Percentiles rank a stretch among this genome's conserved stretches.
phyloP scores from a whole-genome alignment of 2,797 vertebrate species.

The Chiloscyllium punctatum region DNA sequence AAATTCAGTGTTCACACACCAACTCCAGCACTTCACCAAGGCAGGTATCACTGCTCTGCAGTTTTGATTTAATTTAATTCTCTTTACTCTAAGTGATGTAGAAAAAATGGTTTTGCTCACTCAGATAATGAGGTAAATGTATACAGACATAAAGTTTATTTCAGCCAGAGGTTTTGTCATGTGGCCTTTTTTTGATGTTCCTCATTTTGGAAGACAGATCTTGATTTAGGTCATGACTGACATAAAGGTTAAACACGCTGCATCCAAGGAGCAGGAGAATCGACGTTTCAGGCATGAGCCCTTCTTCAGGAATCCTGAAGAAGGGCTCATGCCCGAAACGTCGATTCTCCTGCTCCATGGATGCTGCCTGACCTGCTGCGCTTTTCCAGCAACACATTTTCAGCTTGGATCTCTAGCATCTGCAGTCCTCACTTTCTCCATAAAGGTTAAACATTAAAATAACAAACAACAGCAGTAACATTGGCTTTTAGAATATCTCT shows the following conservation, averaged over 20 bases:
- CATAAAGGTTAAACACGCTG: neutral
- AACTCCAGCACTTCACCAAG: neutral
- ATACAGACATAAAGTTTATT: neutral
- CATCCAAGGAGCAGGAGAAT: too few species aligned
- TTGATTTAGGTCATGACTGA: constrained; percentile 1
- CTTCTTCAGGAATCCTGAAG: too few species aligned
- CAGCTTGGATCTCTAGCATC: too few species aligned
- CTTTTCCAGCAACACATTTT: too few species aligned
- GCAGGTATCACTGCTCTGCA: neutral
- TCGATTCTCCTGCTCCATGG: too few species aligned
- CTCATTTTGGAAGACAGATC: neutral
- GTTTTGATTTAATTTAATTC: neutral
- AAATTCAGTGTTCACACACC: neutral
- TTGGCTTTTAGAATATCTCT: neutral
- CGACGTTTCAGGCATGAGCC: too few species aligned
- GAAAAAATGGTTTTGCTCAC: neutral
- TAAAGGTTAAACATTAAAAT: neutral
- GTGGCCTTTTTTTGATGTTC: neutral
- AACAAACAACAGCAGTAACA: neutral
- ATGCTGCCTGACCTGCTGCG: too few species aligned
- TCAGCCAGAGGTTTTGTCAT: neutral
- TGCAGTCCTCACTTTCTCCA: too few species aligned
- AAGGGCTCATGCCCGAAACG: too few species aligned
- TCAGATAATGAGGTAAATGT: neutral
- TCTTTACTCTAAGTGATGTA: neutral